Percentiles rank a stretch among this genome's conserved stretches.
These are phyloP conservation scores for Triplophysa rosa DNA, from an alignment of 2,113 vertebrate species.

Conservation along the genomic window DNA sequence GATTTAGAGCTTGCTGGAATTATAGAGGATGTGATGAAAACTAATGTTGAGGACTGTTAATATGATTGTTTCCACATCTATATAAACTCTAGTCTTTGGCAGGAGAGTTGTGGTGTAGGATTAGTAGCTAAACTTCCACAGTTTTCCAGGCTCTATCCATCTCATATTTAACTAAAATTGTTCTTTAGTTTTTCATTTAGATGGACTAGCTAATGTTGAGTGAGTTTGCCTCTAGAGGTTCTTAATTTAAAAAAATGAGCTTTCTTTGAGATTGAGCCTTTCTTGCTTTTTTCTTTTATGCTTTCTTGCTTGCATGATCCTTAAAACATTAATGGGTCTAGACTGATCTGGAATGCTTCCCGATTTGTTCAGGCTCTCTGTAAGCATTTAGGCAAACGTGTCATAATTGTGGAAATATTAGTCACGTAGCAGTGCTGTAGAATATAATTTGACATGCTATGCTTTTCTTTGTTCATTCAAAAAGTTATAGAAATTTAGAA, in stretches of 20 bases:
- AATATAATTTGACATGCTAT: no score
- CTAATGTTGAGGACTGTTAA: constrained; percentile 50
- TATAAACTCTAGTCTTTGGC: constrained; percentile 30
- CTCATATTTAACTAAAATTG: not conserved
- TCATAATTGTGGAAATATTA: constrained; percentile 54
- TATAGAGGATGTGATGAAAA: constrained; percentile 44
- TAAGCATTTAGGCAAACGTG: constrained; percentile 53
- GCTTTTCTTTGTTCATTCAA: no score
- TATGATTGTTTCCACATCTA: constrained; percentile 48
- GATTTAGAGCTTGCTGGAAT: constrained; percentile 36
- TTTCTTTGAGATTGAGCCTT: not conserved
- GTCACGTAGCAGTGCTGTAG: not conserved
- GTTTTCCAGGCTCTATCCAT: constrained; percentile 52
- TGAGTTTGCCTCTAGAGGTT: not conserved
- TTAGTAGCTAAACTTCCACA: constrained; percentile 18
- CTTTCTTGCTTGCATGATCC: constrained; percentile 42
- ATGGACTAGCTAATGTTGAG: not conserved
- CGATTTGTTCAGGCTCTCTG: constrained; percentile 52
- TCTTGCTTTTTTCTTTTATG: not conserved
- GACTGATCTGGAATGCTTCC: constrained; percentile 60
- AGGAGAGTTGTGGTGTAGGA: constrained; percentile 4
- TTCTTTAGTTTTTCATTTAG: not conserved
- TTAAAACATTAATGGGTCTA: constrained; percentile 44
- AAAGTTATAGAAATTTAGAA: no score
- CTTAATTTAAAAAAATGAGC: not conserved